Base-by-base conservation (phyloP, 1,140 invertebrate species). In the Scaptomyza hsui region DNA sequence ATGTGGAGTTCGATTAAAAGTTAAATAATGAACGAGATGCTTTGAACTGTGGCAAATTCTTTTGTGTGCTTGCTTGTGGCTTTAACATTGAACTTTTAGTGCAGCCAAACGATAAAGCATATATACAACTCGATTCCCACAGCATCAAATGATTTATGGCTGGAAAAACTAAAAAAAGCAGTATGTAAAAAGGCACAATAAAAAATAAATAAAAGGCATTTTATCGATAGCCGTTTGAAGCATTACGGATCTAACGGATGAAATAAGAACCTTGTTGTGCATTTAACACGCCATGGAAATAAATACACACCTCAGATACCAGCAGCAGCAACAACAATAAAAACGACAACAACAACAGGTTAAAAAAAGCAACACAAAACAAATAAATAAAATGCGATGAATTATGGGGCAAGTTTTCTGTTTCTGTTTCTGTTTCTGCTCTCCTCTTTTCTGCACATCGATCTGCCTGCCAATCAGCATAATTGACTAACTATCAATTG, bases 11-110 rank as follows among this genome's bases (percentile, higher is more conserved):
- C 75, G 71, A 56, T 76, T 81, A 75, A 48, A 57, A 83, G 82
- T 82, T 82, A 75, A 61, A 75, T 82, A 82, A 83, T 83, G 80
- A 75, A 83, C 82, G 79, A 29, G 26, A 85, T 83, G 79, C 75
- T 82, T 83, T 83, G 75, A 83, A 83, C 79, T 85, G 75, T 88
- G 82, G 82, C 78, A 86, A 86, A 86, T 86, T 86, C 82, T 82
- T 86, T 86, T 88, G 65, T 86, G 48, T 60, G 45, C 42, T 42
- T 21, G 37, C 35, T 35, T 24, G n/a, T 32, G 6, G 15, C 51
- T 82, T 89, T 88, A 88, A 83, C 82, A 88, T 88, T 88, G 82
- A 88, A 88, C 82, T 88, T 88, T 88, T 88, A 73, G 72, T 71
- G 56, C 29, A 47, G 19, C 53, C 29, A 26, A 55, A 26, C 6